Percentiles rank a stretch among this genome's conserved stretches.
Conservation (phyloP, 64 coral and sea anemone species). For the Cladopsammia gracilis region DNA sequence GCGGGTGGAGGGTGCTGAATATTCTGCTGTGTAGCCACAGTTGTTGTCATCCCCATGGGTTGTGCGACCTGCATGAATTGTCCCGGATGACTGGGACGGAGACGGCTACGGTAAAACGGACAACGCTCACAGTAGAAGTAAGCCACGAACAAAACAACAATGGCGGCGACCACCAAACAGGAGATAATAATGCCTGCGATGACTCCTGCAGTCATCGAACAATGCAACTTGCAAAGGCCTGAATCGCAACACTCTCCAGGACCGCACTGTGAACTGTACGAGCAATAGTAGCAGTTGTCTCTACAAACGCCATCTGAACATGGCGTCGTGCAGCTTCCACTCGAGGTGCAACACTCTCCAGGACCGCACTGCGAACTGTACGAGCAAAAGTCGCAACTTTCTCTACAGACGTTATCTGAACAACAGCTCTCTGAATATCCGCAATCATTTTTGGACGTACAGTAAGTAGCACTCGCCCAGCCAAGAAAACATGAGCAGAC, state of each 20-base stretch:
- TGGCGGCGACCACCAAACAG: neutral
- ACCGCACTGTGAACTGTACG: neutral
- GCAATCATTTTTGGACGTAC: neutral
- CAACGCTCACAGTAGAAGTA: constrained; percentile 13
- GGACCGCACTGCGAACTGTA: neutral
- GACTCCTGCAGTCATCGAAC: neutral
- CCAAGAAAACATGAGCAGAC: neutral
- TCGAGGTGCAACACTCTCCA: neutral
- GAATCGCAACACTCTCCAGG: neutral
- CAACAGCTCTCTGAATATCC: neutral
- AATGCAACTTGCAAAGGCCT: neutral
- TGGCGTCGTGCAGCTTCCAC: neutral
- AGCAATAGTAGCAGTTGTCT: no score
- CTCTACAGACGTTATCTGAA: neutral
- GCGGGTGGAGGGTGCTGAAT: neutral
- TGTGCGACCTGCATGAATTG: neutral
- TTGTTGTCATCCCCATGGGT: neutral
- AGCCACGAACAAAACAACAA: neutral
- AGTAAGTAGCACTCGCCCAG: neutral
- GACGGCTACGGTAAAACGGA: constrained; percentile 13
- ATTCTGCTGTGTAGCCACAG: neutral
- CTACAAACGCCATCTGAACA: no score
- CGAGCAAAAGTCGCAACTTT: neutral
- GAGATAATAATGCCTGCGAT: neutral
- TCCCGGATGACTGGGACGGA: neutral